A percentile compares a stretch with the other conserved stretches of the same genome.
Conservation (phyloP, 2,888 invertebrate species). For the Lutraria lutraria region DNA sequence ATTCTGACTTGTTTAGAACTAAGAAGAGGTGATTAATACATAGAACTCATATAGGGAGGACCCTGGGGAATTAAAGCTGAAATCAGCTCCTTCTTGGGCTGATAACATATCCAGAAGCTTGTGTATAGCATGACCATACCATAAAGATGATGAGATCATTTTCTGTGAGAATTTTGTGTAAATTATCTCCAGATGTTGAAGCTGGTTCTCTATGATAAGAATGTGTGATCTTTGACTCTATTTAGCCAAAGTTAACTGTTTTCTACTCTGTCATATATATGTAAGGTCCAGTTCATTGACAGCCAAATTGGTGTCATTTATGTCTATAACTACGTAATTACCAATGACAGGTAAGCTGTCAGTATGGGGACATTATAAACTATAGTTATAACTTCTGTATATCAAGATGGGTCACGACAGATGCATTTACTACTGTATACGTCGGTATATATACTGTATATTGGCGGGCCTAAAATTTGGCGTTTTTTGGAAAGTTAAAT, state of each 20-base stretch:
- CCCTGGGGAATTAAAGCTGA: background rate
- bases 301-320: constrained; percentile 25
- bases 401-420: too few relatives aligned
- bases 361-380: constrained; percentile 22
- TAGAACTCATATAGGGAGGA: too few relatives aligned
- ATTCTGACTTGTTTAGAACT: background rate
- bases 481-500: too few relatives aligned
- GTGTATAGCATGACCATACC: background rate
- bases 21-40: background rate
- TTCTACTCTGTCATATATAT: constrained; percentile 5
- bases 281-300: constrained; percentile 36
- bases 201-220: background rate
- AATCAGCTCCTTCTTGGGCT: background rate
- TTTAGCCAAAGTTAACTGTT: background rate
- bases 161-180: background rate
- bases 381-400: background rate
- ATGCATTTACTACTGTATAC: too few relatives aligned
- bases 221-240: background rate
- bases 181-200: background rate
- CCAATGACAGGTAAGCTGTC: constrained; percentile 24
- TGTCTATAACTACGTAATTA: constrained; percentile 27
- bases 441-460: too few relatives aligned
- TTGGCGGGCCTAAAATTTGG: too few relatives aligned
- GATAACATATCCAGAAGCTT: background rate
- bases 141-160: background rate